A percentile compares a stretch with the other conserved stretches of the same genome.
Evolutionary conservation across 2,113 vertebrate genomes (phyloP).

Genomic region (Saccopteryx bilineata): DNA sequence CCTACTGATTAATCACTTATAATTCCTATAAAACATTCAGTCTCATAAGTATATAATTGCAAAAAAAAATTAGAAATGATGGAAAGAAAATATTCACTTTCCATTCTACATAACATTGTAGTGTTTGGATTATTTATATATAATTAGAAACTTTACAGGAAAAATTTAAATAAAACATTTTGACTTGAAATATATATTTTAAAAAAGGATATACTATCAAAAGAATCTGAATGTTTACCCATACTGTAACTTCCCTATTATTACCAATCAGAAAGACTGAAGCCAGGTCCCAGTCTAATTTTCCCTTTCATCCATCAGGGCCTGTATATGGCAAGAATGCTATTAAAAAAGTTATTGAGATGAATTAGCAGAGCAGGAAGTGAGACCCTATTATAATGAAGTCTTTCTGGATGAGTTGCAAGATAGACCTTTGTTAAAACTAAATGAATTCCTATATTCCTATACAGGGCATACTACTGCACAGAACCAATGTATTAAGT

Average conservation of each 20-base stretch:
- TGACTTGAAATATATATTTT: not conserved
- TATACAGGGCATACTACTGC: not conserved
- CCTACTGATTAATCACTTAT: not conserved
- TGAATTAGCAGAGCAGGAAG: not conserved
- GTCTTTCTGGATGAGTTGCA: not conserved
- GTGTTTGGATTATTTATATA: not conserved
- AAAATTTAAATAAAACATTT: not conserved
- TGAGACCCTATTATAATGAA: not conserved
- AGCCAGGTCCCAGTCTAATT: not conserved
- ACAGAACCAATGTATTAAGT: not conserved
- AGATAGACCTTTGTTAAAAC: not conserved
- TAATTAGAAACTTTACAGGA: not conserved
- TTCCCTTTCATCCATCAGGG: not conserved
- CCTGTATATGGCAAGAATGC: not conserved
- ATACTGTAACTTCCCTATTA: not conserved
- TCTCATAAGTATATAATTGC: not conserved
- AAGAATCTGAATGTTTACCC: not conserved
- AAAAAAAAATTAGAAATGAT: constrained; percentile 27
- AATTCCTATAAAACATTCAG: not conserved
- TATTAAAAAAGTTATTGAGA: not conserved
- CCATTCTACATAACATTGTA: not conserved
- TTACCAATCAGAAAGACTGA: not conserved
- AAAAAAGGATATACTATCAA: not conserved
- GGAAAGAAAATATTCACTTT: not conserved
- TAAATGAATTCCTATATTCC: not conserved